These are phyloP conservation scores for Laspeyria flexula DNA, from an alignment of 2,888 invertebrate genomes.

Conservation along the genomic window DNA sequence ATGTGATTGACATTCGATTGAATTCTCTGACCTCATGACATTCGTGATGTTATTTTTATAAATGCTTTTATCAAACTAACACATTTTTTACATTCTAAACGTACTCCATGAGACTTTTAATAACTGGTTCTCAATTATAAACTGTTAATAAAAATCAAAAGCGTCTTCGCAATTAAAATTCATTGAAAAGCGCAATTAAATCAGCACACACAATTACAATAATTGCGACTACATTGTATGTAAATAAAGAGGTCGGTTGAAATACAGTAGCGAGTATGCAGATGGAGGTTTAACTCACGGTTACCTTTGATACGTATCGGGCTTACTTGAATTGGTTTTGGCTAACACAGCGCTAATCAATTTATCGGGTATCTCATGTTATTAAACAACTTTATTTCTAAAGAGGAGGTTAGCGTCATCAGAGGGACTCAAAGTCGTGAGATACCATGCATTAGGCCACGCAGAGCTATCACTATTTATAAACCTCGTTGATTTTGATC, in stretches of 20 bases:
- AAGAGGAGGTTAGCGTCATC: too few species aligned
- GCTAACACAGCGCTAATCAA: too few species aligned
- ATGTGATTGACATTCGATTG: neutral
- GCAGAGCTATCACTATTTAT: too few species aligned
- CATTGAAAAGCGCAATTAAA: neutral
- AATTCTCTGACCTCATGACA: neutral
- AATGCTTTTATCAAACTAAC: neutral
- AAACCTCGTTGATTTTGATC: too few species aligned
- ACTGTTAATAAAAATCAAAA: neutral
- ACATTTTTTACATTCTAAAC: neutral
- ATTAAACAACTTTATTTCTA: too few species aligned
- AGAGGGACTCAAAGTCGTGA: too few species aligned
- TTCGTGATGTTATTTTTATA: neutral
- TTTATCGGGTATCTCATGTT: too few species aligned
- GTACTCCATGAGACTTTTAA: neutral
- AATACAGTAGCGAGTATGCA: too few species aligned
- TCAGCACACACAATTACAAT: constrained; percentile 10
- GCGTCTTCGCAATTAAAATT: neutral
- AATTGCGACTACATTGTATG: constrained; percentile 25
- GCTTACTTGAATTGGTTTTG: too few species aligned
- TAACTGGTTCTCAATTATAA: neutral
- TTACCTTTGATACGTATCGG: too few species aligned
- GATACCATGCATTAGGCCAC: too few species aligned
- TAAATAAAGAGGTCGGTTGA: constrained; percentile 12
- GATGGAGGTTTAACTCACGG: too few species aligned